Conservation (phyloP, 1,140 invertebrate species). For the Scaptodrosophila lebanonensis region DNA sequence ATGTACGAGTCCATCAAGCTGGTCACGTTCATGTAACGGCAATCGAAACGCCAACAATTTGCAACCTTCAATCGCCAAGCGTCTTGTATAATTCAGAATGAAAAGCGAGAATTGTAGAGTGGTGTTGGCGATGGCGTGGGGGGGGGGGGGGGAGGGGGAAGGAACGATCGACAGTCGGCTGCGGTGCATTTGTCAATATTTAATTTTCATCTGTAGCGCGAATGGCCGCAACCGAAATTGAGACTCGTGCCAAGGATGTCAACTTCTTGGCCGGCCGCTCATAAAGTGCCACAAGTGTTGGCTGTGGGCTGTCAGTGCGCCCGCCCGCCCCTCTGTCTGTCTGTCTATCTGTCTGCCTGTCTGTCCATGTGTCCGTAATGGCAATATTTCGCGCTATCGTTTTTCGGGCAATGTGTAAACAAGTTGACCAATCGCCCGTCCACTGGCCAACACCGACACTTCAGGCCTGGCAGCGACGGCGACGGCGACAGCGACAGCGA, state of each 20-base stretch:
- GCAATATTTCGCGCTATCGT: not conserved
- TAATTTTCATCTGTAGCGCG: slow-evolving; percentile 32
- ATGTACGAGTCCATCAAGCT: too few species aligned
- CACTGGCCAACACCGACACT: too few species aligned
- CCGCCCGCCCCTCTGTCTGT: slow-evolving; percentile 8
- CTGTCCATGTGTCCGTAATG: not conserved
- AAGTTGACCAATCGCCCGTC: slow-evolving; percentile 23
- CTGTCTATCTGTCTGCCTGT: slow-evolving; percentile 10
- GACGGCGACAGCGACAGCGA: not conserved
- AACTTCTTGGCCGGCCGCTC: slow-evolving; percentile 50
- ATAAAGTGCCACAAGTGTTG: slow-evolving; percentile 2
- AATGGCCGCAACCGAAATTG: slow-evolving; percentile 31
- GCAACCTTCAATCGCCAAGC: slow-evolving; percentile 36
- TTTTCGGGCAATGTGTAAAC: slow-evolving; percentile 29
- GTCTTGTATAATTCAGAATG: slow-evolving; percentile 55
- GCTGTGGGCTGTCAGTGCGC: too few species aligned
- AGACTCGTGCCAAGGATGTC: slow-evolving; percentile 66
- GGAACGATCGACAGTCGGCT: too few species aligned
- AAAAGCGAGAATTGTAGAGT: too few species aligned
- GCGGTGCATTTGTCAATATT: slow-evolving; percentile 45
- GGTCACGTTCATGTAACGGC: not conserved
- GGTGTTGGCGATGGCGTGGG: too few species aligned
- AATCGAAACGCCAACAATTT: slow-evolving; percentile 2
- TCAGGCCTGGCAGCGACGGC: too few species aligned
- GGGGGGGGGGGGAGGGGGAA: too few species aligned